Conservation (phyloP, 1,140 invertebrate species). For the Limonius californicus region DNA sequence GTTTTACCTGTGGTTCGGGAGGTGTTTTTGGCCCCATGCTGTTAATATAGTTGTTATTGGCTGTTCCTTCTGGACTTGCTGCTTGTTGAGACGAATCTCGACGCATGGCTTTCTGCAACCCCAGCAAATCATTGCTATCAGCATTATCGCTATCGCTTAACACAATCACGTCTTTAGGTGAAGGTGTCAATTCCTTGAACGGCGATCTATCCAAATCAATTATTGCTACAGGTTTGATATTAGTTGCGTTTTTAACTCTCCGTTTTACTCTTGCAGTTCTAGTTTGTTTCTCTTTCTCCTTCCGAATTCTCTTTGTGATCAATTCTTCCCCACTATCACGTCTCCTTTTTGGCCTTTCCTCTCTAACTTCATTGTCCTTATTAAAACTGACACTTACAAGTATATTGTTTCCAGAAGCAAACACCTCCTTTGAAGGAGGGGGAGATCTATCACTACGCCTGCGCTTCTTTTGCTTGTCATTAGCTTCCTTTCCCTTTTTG, state of each 20-base stretch:
- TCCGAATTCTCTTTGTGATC: conserved; percentile 40
- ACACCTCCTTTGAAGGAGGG: conserved; percentile 80
- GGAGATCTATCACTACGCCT: conserved; percentile 53
- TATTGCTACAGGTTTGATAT: conserved; percentile 73
- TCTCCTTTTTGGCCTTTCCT: conserved; percentile 44
- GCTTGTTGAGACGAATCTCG: conserved; percentile 42
- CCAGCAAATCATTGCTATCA: conserved; percentile 42
- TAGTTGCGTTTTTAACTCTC: conserved; percentile 44
- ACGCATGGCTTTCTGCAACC: conserved; percentile 19
- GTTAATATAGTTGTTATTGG: conserved; percentile 39
- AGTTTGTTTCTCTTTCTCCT: conserved; percentile 19
- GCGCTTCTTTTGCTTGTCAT: conserved; percentile 53
- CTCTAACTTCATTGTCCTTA: conserved; percentile 59
- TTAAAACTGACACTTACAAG: conserved; percentile 88
- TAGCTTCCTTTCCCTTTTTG: conserved; percentile 49
- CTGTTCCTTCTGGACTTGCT: conserved; percentile 35
- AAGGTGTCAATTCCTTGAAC: conserved; percentile 72
- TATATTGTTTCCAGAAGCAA: conserved; percentile 87
- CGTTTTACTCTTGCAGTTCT: conserved; percentile 23
- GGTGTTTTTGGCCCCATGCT: conserved; percentile 64
- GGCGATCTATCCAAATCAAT: conserved; percentile 81
- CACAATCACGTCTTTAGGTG: conserved; percentile 75
- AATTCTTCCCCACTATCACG: conserved; percentile 24
- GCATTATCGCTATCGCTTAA: conserved; percentile 76
- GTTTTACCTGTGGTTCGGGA: conserved; percentile 58